These are phyloP conservation scores for Anorthoa munda DNA, from an alignment of 2,888 invertebrate species.

Conservation along the genomic window DNA sequence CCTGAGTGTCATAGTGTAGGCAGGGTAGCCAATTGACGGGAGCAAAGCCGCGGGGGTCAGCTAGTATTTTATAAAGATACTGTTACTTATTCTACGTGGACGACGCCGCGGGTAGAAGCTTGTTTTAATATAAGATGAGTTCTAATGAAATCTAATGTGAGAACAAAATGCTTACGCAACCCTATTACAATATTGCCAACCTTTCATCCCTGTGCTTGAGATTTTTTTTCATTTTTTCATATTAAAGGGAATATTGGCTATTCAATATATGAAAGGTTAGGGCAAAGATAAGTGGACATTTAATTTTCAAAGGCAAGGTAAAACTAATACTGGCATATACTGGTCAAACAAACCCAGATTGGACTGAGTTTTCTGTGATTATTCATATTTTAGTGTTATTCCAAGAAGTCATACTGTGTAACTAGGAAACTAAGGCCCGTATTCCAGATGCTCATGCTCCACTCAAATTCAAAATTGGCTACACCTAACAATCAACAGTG, in stretches of 20 bases:
- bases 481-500: too few species aligned
- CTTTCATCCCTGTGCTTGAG: conserved; percentile 5
- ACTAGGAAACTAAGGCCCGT: too few species aligned
- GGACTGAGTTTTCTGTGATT: not conserved
- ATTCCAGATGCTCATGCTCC: too few species aligned
- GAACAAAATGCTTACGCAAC: conserved; percentile 32
- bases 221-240: conserved; percentile 27
- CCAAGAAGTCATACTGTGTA: not conserved
- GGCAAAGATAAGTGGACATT: not conserved
- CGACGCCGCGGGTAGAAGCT: too few species aligned
- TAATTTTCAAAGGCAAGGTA: not conserved
- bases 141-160: conserved; percentile 50
- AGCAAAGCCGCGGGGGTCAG: too few species aligned
- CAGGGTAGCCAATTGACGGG: too few species aligned
- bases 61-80: too few species aligned
- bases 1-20: too few species aligned
- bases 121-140: conserved; percentile 20
- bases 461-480: too few species aligned
- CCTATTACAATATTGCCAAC: conserved; percentile 41
- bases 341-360: not conserved
- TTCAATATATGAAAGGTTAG: not conserved
- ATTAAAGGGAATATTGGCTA: conserved; percentile 4
- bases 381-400: not conserved
- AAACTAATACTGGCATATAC: not conserved
- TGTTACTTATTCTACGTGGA: too few species aligned